Conservation (phyloP, 2,113 vertebrate genomes). For the Axis porcinus region DNA sequence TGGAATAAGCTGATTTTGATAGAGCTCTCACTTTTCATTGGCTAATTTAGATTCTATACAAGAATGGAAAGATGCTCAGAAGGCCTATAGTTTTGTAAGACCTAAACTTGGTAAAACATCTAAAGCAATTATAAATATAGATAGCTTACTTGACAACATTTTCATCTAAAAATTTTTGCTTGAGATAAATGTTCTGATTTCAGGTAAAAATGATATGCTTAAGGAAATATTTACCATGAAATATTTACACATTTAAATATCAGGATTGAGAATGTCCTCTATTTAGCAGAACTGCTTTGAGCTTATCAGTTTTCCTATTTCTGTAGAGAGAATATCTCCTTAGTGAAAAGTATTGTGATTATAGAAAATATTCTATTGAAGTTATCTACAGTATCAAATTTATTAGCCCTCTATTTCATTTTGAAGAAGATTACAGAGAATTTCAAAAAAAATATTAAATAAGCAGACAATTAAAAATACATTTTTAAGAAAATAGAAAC, state of each 20-base stretch:
- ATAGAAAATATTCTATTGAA: neutral
- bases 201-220: neutral
- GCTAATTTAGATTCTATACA: neutral
- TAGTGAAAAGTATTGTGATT: neutral
- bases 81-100: neutral
- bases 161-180: neutral
- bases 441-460: conserved; percentile 10
- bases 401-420: neutral
- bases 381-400: neutral
- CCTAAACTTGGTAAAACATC: conserved; percentile 5
- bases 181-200: neutral
- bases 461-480: neutral
- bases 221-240: neutral
- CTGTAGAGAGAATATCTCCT: neutral
- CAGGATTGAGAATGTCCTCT: neutral
- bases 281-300: neutral
- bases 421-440: neutral
- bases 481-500: neutral
- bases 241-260: neutral
- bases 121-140: neutral
- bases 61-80: neutral
- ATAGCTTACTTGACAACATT: neutral
- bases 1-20: neutral
- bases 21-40: neutral
- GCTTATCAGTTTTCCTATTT: neutral